Percentiles rank a stretch among this genome's conserved stretches.
These are phyloP conservation scores for Nematolebias whitei DNA, from an alignment of 2,113 vertebrate genomes.

Conservation along the genomic window DNA sequence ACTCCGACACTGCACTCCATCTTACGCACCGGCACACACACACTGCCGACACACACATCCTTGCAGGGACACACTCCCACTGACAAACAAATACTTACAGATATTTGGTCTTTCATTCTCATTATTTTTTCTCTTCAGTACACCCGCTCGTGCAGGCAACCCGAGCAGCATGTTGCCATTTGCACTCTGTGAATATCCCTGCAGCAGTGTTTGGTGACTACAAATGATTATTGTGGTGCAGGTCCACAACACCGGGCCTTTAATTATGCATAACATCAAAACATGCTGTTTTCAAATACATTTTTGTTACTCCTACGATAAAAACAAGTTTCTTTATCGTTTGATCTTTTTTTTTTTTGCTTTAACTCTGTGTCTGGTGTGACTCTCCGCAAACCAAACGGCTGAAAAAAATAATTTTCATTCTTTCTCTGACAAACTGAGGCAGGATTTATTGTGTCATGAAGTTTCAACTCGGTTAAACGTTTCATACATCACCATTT, in stretches of 20 bases:
- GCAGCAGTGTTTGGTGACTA: slow-evolving; percentile 43
- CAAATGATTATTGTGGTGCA: slow-evolving; percentile 37
- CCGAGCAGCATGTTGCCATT: slow-evolving; percentile 48
- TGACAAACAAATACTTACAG: slow-evolving; percentile 73
- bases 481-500: slow-evolving; percentile 38
- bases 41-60: slow-evolving; percentile 40
- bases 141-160: slow-evolving; percentile 42
- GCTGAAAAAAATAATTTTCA: slow-evolving; percentile 14
- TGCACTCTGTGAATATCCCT: slow-evolving; percentile 46
- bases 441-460: slow-evolving; percentile 35
- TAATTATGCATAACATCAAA: slow-evolving; percentile 40
- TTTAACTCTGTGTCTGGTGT: slow-evolving; percentile 3
- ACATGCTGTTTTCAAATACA: slow-evolving; percentile 30
- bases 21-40: slow-evolving; percentile 70
- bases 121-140: slow-evolving; percentile 64
- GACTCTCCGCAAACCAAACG: slow-evolving; percentile 11
- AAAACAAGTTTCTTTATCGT: slow-evolving; percentile 7
- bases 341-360: background rate
- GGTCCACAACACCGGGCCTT: slow-evolving; percentile 30
- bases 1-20: slow-evolving; percentile 79
- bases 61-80: slow-evolving; percentile 57
- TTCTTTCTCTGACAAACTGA: slow-evolving; percentile 27
- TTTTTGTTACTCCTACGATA: slow-evolving; percentile 10
- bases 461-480: slow-evolving; percentile 33
- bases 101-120: slow-evolving; percentile 72